Evolutionary conservation across 2,113 vertebrate species (phyloP).

Genomic region (Zingel zingel): DNA sequence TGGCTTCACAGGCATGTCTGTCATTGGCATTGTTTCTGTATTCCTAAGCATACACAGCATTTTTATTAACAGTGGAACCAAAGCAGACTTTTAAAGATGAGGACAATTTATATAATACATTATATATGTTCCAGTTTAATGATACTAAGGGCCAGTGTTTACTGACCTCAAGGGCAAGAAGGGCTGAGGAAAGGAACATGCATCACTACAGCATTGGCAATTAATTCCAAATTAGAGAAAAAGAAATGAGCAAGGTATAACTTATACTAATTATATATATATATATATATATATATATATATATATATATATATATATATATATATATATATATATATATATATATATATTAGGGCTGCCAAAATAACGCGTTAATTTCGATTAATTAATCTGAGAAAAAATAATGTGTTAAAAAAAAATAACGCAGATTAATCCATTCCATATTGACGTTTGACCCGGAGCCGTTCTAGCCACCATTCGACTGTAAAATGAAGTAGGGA

Average conservation of each 20-base stretch:
- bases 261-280: neutral
- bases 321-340: no score
- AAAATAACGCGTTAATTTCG: no score
- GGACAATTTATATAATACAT: neutral
- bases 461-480: no score
- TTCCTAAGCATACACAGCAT: conserved; percentile 20
- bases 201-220: neutral
- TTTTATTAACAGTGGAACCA: neutral
- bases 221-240: conserved; percentile 21
- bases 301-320: no score
- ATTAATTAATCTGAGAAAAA: no score
- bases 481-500: no score
- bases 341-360: no score
- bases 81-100: neutral
- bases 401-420: no score
- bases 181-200: neutral
- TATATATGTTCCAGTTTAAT: neutral
- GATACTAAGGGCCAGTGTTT: neutral
- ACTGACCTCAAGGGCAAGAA: conserved; percentile 5
- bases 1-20: conserved; percentile 41
- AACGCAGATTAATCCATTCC: no score
- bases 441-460: no score
- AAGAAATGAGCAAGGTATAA: neutral
- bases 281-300: no score
- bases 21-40: conserved; percentile 27